Conservation (phyloP, 2,888 invertebrate genomes). For the Coelopa pilipes region DNA sequence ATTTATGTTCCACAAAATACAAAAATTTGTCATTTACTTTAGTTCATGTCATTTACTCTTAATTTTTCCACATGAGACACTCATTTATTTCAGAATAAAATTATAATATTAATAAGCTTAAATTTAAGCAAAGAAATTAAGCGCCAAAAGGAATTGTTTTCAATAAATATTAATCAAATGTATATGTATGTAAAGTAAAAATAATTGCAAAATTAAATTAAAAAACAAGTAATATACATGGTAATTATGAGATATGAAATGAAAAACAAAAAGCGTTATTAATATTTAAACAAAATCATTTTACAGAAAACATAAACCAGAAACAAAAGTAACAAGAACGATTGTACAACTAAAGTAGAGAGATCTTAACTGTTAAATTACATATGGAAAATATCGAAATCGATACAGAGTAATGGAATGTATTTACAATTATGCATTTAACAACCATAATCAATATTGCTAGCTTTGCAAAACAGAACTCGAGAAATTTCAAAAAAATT, state of each 20-base stretch:
- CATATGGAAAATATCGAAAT: neutral
- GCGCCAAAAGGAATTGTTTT: constrained; percentile 63
- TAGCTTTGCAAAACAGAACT: constrained; percentile 40
- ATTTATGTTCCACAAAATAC: too few relatives aligned
- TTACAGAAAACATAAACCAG: neutral
- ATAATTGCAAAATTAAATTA: neutral
- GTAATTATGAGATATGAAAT: constrained; percentile 4
- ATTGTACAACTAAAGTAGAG: too few relatives aligned
- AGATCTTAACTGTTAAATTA: neutral
- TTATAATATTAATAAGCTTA: constrained; percentile 17
- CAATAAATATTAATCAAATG: constrained; percentile 37
- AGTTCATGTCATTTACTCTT: too few relatives aligned
- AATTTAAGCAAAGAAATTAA: constrained; percentile 46
- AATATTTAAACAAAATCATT: neutral
- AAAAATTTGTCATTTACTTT: too few relatives aligned
- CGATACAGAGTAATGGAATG: neutral
- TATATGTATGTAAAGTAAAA: constrained; percentile 23
- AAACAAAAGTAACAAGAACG: neutral
- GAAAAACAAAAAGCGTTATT: constrained; percentile 1
- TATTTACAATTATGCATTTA: constrained; percentile 43
- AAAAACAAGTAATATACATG: constrained; percentile 5
- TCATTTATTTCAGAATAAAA: too few relatives aligned
- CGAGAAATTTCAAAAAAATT: constrained; percentile 30
- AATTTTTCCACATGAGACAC: too few relatives aligned
- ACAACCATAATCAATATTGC: constrained; percentile 44